Percentiles rank a stretch among this genome's conserved stretches.
Conservation (phyloP, 1,140 invertebrate genomes). For the Drosophila mojavensis region DNA sequence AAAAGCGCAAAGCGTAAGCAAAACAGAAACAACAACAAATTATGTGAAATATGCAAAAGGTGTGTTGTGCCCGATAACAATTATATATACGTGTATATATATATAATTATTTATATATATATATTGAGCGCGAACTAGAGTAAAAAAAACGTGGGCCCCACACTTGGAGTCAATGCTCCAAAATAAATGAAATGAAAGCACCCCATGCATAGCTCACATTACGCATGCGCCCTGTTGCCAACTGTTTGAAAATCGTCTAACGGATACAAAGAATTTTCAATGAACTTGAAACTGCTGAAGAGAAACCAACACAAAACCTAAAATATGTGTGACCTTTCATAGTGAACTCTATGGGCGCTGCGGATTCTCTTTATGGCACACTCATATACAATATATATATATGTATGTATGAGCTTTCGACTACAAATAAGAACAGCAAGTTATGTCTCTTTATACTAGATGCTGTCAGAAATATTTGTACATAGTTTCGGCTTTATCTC, state of each 20-base stretch:
- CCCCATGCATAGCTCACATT: constrained; percentile 25
- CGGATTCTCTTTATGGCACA: too few relatives aligned
- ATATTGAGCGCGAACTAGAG: background rate
- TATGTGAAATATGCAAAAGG: constrained; percentile 77
- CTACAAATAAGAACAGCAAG: too few relatives aligned
- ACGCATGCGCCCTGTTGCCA: constrained; percentile 44
- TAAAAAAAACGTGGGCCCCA: constrained; percentile 4
- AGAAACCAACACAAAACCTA: background rate
- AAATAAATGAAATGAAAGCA: background rate
- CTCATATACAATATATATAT: too few relatives aligned
- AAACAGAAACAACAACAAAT: constrained; percentile 43
- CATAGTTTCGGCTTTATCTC: too few relatives aligned
- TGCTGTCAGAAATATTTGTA: too few relatives aligned
- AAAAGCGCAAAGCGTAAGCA: constrained; percentile 65
- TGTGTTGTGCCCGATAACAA: constrained; percentile 31
- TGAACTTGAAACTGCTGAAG: constrained; percentile 1
- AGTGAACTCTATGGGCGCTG: background rate
- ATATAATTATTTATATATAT: constrained; percentile 1
- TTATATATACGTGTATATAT: constrained; percentile 4
- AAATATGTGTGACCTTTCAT: background rate
- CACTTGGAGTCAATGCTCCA: constrained; percentile 41
- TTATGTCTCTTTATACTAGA: too few relatives aligned
- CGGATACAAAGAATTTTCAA: background rate
- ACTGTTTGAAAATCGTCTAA: too few relatives aligned
- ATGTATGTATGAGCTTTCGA: too few relatives aligned